Conservation (phyloP, 2,113 vertebrate species). For the Camelus bactrianus region DNA sequence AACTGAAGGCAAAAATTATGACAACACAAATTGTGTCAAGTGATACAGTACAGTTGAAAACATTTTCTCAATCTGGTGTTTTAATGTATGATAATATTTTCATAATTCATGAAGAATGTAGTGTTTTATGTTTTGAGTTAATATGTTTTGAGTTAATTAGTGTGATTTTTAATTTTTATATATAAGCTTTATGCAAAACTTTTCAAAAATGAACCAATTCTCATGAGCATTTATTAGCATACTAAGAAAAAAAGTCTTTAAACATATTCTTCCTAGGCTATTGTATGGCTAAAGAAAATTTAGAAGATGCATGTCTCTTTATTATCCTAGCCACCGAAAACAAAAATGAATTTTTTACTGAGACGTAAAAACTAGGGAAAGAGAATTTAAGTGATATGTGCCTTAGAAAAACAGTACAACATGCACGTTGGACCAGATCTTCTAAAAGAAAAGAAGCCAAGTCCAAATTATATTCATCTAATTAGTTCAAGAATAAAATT, state of each 20-base stretch:
- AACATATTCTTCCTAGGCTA: neutral
- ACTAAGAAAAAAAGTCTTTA: neutral
- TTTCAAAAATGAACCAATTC: constrained; percentile 42
- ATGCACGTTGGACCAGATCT: constrained; percentile 50
- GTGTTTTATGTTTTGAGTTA: neutral
- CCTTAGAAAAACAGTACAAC: constrained; percentile 54
- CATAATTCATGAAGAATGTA: neutral
- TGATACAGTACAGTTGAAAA: neutral
- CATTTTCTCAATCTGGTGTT: neutral
- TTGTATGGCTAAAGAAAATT: neutral
- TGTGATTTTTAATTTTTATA: constrained; percentile 31
- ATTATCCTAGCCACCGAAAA: constrained; percentile 12
- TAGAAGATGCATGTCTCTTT: neutral
- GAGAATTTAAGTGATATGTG: neutral
- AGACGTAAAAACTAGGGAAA: constrained; percentile 31
- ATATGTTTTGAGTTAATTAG: neutral
- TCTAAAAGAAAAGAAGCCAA: constrained; percentile 53
- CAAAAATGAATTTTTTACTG: constrained; percentile 45
- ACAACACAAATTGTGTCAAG: neutral
- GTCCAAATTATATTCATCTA: constrained; percentile 61
- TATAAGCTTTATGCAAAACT: neutral
- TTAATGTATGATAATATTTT: neutral
- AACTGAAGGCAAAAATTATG: neutral
- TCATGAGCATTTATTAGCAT: neutral
- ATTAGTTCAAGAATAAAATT: constrained; percentile 66